Percentiles rank a stretch among this genome's conserved stretches.
Conservation (phyloP, 1,140 invertebrate genomes). For the Apis cerana region DNA sequence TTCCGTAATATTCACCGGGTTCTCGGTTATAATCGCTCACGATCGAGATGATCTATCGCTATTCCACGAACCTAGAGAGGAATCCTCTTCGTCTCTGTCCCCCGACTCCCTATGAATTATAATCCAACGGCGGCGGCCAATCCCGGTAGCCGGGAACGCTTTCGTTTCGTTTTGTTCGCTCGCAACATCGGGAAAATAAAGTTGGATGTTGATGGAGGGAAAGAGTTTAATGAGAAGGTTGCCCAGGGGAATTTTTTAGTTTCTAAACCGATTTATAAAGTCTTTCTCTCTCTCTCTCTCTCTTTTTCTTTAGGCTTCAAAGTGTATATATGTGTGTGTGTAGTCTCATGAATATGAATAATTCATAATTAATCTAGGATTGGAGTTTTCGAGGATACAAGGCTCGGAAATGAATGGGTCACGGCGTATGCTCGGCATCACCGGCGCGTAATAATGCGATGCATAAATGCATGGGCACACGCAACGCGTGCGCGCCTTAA, state of each 20-base stretch:
- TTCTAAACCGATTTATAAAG: slow-evolving; percentile 9
- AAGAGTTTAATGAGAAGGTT: slow-evolving; percentile 22
- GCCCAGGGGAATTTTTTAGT: no score
- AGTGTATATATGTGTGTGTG: no score
- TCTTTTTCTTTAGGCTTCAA: no score
- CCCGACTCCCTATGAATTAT: slow-evolving; percentile 20
- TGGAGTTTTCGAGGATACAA: slow-evolving; percentile 19
- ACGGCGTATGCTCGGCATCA: slow-evolving; percentile 31
- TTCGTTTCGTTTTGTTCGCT: not conserved
- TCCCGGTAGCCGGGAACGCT: slow-evolving; percentile 12
- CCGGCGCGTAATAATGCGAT: slow-evolving; percentile 70
- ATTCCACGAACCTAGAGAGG: slow-evolving; percentile 20
- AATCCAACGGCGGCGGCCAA: not conserved
- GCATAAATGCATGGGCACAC: slow-evolving; percentile 75
- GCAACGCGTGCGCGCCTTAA: slow-evolving; percentile 64
- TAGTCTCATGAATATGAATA: slow-evolving; percentile 39
- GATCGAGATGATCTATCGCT: slow-evolving; percentile 40
- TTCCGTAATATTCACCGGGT: slow-evolving; percentile 20
- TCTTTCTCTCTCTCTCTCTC: not conserved
- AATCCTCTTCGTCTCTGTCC: not conserved
- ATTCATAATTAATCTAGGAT: slow-evolving; percentile 46
- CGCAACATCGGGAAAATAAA: not conserved
- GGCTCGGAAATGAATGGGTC: slow-evolving; percentile 50
- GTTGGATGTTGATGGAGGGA: not conserved
- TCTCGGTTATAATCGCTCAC: slow-evolving; percentile 40